Evolutionary conservation across 2,888 invertebrate genomes (phyloP).

Genomic region (Apamea epomidion): DNA sequence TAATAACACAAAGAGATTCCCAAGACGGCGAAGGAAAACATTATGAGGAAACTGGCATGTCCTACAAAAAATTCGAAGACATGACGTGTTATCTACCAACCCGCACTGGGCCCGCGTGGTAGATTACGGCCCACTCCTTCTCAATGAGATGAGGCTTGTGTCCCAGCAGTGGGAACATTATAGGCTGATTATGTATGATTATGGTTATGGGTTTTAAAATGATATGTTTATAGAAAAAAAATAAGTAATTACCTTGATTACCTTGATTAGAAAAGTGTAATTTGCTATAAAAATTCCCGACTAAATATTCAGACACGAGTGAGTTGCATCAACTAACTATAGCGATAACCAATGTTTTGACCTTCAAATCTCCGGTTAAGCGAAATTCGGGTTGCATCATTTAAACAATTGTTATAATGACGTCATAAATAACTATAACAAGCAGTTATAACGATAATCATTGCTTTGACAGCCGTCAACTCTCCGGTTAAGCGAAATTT

Average conservation of each 20-base stretch:
- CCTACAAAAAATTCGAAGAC: background rate
- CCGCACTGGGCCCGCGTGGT: background rate
- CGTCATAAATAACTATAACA: no score
- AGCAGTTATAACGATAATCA: no score
- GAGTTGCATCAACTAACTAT: no score
- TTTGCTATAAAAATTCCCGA: background rate
- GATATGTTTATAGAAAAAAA: background rate
- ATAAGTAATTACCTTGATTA: background rate
- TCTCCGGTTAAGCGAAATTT: no score
- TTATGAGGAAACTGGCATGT: background rate
- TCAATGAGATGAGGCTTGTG: no score
- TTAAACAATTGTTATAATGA: no score
- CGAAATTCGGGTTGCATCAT: no score
- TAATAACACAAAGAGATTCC: background rate
- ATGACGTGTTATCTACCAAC: background rate
- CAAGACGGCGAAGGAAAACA: background rate
- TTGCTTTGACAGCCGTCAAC: no score
- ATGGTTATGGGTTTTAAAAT: background rate
- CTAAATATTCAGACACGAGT: background rate
- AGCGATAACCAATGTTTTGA: no score
- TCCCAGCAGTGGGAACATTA: background rate
- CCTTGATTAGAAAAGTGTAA: background rate
- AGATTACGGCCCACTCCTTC: background rate
- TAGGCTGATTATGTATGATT: background rate
- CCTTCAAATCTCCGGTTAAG: no score